Conservation (phyloP, 2,888 invertebrate genomes). For the Caenorhabditis sp. region DNA sequence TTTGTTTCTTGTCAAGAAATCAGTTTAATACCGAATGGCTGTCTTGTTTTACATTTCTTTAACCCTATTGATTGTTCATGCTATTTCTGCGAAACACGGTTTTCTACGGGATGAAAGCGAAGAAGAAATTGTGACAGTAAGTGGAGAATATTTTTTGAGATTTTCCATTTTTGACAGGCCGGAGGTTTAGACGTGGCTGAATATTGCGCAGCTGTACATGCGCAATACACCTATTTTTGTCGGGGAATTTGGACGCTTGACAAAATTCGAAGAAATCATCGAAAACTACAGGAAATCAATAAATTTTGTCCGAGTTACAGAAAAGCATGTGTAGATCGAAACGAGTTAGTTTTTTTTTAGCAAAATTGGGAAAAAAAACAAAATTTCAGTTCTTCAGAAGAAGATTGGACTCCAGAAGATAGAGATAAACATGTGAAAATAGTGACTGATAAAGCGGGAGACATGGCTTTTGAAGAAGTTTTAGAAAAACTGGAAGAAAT, state of each 20-base stretch:
- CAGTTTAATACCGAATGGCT: neutral
- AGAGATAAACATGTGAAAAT: constrained; percentile 23
- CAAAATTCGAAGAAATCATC: constrained; percentile 26
- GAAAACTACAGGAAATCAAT: constrained; percentile 20
- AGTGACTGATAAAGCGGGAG: constrained; percentile 20
- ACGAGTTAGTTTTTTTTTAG: neutral
- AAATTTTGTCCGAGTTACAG: constrained; percentile 53
- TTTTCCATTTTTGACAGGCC: neutral
- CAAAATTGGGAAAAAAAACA: no score
- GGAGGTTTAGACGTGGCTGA: constrained; percentile 28
- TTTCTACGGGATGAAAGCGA: neutral
- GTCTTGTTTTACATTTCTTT: neutral
- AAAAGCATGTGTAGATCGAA: constrained; percentile 31
- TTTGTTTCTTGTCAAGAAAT: neutral
- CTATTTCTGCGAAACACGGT: neutral
- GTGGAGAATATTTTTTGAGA: neutral
- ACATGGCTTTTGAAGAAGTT: constrained; percentile 30
- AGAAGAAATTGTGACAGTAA: neutral
- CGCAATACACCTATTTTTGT: constrained; percentile 41
- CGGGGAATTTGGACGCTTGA: constrained; percentile 34
- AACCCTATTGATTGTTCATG: neutral
- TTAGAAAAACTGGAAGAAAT: constrained; percentile 38
- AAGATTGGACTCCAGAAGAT: constrained; percentile 9
- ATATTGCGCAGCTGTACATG: constrained; percentile 29
- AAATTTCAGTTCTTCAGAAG: neutral